A percentile compares a stretch with the other conserved stretches of the same genome.
These are phyloP conservation scores for Centropus bengalensis DNA, from an alignment of 2,113 vertebrate genomes.

Conservation along the genomic window DNA sequence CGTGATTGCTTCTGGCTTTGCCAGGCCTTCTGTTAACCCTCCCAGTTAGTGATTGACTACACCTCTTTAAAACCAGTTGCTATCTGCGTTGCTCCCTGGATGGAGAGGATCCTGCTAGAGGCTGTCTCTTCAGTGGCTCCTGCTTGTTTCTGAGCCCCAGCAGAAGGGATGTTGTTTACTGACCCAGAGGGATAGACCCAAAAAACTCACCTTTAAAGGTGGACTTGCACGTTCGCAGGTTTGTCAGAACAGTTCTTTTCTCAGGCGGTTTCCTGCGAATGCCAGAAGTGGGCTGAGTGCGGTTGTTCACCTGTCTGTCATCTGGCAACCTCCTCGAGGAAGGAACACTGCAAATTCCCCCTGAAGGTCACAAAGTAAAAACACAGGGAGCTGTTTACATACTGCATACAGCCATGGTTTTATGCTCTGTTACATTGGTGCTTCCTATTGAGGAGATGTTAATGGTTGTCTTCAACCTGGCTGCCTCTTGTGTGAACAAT, in stretches of 20 bases:
- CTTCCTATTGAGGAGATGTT: background rate
- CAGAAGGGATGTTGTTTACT: background rate
- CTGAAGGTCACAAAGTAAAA: background rate
- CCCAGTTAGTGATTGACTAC: background rate
- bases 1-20: background rate
- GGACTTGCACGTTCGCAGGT: background rate
- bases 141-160: background rate
- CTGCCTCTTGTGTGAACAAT: background rate
- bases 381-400: background rate
- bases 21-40: background rate
- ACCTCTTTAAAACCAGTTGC: background rate
- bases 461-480: background rate
- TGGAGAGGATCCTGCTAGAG: background rate
- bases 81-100: background rate
- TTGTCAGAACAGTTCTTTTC: background rate
- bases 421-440: background rate
- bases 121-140: background rate
- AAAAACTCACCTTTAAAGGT: background rate
- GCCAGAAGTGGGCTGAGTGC: background rate
- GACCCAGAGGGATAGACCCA: background rate
- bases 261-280: background rate
- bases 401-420: background rate
- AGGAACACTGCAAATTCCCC: background rate
- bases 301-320: background rate
- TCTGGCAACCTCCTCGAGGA: background rate